Evolutionary conservation across 2,888 invertebrate genomes (phyloP), one percentile per base, ranked within the genome.

Genomic region (Amphipoea lucens): DNA sequence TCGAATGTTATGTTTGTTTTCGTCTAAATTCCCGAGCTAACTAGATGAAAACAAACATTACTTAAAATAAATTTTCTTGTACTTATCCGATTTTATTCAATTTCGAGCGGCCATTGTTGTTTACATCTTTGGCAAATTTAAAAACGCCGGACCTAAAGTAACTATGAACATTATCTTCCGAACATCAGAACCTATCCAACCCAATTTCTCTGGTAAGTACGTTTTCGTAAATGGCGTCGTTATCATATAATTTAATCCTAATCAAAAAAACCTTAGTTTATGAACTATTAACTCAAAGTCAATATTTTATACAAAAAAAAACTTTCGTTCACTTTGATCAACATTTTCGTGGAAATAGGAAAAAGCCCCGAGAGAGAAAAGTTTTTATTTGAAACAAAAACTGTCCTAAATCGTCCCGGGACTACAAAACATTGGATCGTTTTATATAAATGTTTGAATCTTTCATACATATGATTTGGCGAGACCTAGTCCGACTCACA

Each of bases 191-290:
- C 51, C 71, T 71, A 71, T 65, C 77, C 54, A 20, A 23, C 60
- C 45, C 40, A 36, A 14, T 60, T 78, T 68, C 74, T 63, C 20
- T n/a, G 20, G 36, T 54, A 51, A 23, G 29, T 42, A 63, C 42
- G 40, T 77, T 69, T 51, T 72, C 65, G 12, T 54, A 73, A 73
- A 73, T 76, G 68, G 17, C 51, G 29, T 54, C 51, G 9, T 66
- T 62, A 83, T 72, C 40, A 51, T 60, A 51, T 45, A 79, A 76
- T 48, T 23, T 23, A 57, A 79, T 79, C 60, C 36, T 48, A 65
- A 74, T 42, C 74, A 51, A 68, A 81, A 51, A n/a, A n/a, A n/a
- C n/a, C n/a, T n/a, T n/a, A n/a, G 51, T 68, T 63, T 68, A 69
- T 69, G 57, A 81, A 63, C 63, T 45, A n/a, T 75, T 14, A 74